Percentiles rank a stretch among this genome's conserved stretches.
Conservation (phyloP, 2,797 vertebrate genomes). For the Ispidina lecontei region DNA sequence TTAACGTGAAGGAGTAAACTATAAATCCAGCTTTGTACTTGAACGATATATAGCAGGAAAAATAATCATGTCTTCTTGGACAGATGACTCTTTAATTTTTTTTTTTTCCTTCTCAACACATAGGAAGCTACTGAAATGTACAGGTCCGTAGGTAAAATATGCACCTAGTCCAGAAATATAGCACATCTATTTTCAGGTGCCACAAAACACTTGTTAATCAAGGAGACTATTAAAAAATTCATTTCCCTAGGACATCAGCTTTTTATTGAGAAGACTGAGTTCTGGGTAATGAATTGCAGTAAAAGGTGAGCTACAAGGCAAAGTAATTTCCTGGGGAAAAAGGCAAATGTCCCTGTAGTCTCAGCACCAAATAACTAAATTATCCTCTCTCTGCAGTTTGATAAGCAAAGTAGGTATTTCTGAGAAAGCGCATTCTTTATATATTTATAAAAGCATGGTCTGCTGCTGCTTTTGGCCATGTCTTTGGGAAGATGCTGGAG, state of each 20-base stretch:
- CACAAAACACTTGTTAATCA: not conserved
- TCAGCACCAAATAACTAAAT: not conserved
- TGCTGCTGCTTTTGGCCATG: not conserved
- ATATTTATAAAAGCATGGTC: not conserved
- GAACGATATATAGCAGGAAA: not conserved
- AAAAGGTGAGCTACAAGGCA: constrained; percentile 12
- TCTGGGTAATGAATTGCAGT: not conserved
- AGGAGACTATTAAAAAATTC: constrained; percentile 21
- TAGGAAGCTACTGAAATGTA: not conserved
- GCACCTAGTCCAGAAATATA: not conserved
- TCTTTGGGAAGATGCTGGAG: not conserved
- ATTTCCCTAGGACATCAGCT: constrained; percentile 11
- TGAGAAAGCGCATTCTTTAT: not conserved
- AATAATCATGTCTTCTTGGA: constrained; percentile 14
- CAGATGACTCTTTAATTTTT: not conserved
- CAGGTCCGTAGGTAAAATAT: not conserved
- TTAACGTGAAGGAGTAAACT: not conserved
- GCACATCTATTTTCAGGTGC: constrained; percentile 23
- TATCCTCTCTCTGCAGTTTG: not conserved
- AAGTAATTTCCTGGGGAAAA: constrained; percentile 2
- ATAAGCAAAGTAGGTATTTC: not conserved
- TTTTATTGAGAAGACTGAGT: not conserved
- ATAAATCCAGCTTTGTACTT: not conserved
- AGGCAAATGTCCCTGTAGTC: not conserved
- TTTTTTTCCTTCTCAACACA: not conserved